phyloP scores from a whole-genome alignment of 1,140 invertebrate species.

The Anoplolepis gracilipes region DNA sequence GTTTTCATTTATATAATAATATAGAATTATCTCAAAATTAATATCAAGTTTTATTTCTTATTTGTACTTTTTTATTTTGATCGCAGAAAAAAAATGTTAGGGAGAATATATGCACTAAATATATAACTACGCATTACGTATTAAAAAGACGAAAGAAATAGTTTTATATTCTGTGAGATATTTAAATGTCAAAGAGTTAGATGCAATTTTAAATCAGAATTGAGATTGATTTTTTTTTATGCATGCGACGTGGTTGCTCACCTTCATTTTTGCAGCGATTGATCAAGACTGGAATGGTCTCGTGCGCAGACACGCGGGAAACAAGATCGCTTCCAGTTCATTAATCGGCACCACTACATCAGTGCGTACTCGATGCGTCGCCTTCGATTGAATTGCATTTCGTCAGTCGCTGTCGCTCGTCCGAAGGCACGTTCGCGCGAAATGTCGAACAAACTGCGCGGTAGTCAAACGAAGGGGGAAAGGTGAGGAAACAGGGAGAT shows the following conservation, averaged over 20 bases:
- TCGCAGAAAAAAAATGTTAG: not conserved
- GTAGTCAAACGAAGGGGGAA: slow-evolving; percentile 3
- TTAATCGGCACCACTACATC: slow-evolving; percentile 46
- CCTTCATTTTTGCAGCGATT: slow-evolving; percentile 33
- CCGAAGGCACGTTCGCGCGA: slow-evolving; percentile 48
- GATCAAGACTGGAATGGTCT: slow-evolving; percentile 22
- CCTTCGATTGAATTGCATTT: slow-evolving; percentile 55
- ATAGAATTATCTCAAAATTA: not conserved
- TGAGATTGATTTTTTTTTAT: not conserved
- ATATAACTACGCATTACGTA: slow-evolving; percentile 8
- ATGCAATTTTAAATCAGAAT: not conserved
- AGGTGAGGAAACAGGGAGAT: slow-evolving; percentile 14
- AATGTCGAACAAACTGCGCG: slow-evolving; percentile 40
- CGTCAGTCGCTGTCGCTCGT: not conserved
- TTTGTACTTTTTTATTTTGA: not conserved
- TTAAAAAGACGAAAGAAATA: not conserved
- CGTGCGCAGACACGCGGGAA: slow-evolving; percentile 3
- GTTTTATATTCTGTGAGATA: not conserved
- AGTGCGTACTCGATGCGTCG: slow-evolving; percentile 13
- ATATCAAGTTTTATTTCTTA: not conserved
- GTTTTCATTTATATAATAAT: not conserved
- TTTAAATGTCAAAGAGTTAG: slow-evolving; percentile 5
- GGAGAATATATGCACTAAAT: too few species aligned
- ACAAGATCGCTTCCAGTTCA: slow-evolving; percentile 50
- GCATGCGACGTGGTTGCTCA: not conserved